phyloP scores from a whole-genome alignment of 37 sponge, comb jelly and placozoan species.

The Tethya wilhelma region DNA sequence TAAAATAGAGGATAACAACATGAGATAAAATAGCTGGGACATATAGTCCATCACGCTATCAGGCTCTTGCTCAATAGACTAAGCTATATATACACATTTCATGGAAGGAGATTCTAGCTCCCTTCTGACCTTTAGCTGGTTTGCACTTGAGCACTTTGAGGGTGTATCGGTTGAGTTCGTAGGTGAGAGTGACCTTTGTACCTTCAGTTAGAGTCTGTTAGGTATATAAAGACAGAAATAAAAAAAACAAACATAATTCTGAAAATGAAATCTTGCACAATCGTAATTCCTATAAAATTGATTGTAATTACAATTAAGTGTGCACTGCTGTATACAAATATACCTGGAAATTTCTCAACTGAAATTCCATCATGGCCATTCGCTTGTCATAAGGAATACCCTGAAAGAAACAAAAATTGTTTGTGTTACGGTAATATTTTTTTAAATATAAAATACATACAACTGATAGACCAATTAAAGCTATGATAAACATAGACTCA shows the following conservation, averaged over 20 bases:
- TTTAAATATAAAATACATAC: no score
- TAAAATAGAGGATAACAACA: no score
- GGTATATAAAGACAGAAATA: background rate
- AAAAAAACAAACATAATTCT: background rate
- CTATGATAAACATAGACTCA: no score
- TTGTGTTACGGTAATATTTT: no score
- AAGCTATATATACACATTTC: no score
- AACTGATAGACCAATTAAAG: no score
- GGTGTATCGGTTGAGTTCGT: slow-evolving; percentile 70
- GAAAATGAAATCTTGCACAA: background rate
- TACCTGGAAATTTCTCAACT: slow-evolving; percentile 73
- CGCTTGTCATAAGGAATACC: slow-evolving; percentile 73
- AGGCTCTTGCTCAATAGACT: no score
- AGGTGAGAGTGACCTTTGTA: slow-evolving; percentile 68
- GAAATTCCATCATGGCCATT: slow-evolving; percentile 73
- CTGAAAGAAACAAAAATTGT: slow-evolving; percentile 17
- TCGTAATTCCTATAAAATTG: no score
- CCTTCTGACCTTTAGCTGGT: slow-evolving; percentile 57
- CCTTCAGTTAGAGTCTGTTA: slow-evolving; percentile 67
- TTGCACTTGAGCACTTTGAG: slow-evolving; percentile 71
- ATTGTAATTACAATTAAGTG: background rate
- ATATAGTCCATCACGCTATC: no score
- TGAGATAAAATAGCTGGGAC: no score
- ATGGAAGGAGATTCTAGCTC: no score
- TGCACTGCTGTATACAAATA: background rate